Conservation (phyloP, 2,113 vertebrate genomes). For the Ailurus styani region DNA sequence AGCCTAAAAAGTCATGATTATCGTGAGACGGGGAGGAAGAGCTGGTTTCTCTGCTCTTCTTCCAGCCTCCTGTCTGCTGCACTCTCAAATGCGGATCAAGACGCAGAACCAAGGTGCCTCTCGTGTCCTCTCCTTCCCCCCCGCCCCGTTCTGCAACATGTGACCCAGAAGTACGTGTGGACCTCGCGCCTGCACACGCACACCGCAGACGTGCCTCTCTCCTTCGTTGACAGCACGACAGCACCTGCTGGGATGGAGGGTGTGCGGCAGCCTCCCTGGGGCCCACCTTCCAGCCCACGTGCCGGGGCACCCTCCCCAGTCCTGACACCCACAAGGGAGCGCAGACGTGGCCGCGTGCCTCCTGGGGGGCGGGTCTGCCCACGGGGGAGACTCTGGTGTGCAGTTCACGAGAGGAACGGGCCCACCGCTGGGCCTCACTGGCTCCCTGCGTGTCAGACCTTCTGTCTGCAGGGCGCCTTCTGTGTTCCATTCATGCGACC, state of each 20-base stretch:
- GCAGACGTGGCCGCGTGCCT: too few species aligned
- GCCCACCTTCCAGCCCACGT: not conserved
- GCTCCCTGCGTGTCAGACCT: too few species aligned
- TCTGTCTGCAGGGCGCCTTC: too few species aligned
- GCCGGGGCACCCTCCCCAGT: not conserved
- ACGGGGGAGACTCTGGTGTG: too few species aligned
- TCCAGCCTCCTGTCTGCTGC: accelerated
- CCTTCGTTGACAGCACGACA: accelerated
- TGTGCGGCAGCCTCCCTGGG: too few species aligned
- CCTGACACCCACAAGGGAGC: not conserved
- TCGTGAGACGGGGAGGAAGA: accelerated
- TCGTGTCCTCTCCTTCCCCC: accelerated
- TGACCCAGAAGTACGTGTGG: not conserved
- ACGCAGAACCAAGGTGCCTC: not conserved
- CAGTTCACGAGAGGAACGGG: too few species aligned
- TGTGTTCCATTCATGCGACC: not conserved
- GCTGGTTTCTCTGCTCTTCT: not conserved
- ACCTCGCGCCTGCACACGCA: accelerated
- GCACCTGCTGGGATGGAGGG: not conserved
- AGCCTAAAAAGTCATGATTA: accelerated
- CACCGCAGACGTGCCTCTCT: accelerated
- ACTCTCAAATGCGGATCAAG: accelerated
- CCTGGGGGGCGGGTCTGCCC: too few species aligned
- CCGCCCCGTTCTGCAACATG: too few species aligned
- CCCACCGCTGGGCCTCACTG: too few species aligned